Conservation (phyloP, 1,140 invertebrate genomes). For the Callitettix versicolor region DNA sequence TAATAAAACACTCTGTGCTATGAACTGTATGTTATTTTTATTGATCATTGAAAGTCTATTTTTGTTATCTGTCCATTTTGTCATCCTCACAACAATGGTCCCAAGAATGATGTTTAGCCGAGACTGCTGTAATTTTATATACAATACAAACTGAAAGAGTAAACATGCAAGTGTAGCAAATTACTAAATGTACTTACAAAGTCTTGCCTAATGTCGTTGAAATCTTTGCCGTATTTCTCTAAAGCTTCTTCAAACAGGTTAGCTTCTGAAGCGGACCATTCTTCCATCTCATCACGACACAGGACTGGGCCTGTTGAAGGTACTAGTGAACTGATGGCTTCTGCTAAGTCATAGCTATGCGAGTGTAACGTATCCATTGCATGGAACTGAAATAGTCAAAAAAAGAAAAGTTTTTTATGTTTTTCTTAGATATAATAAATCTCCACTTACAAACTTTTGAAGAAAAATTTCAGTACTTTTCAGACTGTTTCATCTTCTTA, state of each 20-base stretch:
- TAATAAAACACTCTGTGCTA: too few relatives aligned
- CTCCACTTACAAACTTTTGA: not conserved
- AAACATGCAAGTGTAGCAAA: too few relatives aligned
- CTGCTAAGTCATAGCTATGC: slow-evolving; percentile 82
- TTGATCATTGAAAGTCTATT: too few relatives aligned
- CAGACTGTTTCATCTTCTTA: too few relatives aligned
- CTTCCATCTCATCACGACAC: slow-evolving; percentile 99
- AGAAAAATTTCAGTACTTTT: too few relatives aligned
- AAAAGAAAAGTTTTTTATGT: too few relatives aligned
- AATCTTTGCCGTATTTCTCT: slow-evolving; percentile 99
- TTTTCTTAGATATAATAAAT: not conserved
- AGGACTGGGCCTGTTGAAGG: slow-evolving; percentile 91
- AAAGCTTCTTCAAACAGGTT: slow-evolving; percentile 98
- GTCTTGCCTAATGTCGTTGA: slow-evolving; percentile 94
- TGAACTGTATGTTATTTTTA: too few relatives aligned
- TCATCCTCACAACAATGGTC: too few relatives aligned
- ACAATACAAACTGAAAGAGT: too few relatives aligned
- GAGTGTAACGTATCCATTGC: slow-evolving; percentile 96
- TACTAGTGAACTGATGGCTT: slow-evolving; percentile 86
- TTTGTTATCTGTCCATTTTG: too few relatives aligned
- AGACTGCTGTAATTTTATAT: too few relatives aligned
- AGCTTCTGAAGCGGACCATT: slow-evolving; percentile 98
- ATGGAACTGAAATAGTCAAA: slow-evolving; percentile 61
- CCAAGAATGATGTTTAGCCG: too few relatives aligned
- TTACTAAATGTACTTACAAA: slow-evolving; percentile 94